Conservation (phyloP, 2,888 invertebrate species). For the Nezara viridula region DNA sequence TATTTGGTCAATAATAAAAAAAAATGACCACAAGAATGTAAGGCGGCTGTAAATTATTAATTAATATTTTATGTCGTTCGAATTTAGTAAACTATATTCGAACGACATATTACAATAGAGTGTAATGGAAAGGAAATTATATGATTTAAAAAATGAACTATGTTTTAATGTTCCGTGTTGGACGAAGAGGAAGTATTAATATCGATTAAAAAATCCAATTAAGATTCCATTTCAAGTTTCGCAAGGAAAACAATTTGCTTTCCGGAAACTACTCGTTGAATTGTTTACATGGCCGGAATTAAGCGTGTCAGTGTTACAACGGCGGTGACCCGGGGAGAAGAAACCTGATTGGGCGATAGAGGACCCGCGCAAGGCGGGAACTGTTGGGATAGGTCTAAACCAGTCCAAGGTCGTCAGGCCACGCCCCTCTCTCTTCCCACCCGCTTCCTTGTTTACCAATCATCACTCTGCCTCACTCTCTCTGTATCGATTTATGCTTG, state of each 20-base stretch:
- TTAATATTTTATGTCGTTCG: no score
- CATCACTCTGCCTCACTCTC: background rate
- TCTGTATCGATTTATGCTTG: background rate
- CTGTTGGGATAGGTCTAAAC: slow-evolving; percentile 42
- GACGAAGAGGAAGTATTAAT: no score
- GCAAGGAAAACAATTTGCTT: background rate
- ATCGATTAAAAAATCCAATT: background rate
- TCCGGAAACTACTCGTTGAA: background rate
- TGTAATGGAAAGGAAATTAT: no score
- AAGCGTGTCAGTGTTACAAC: slow-evolving; percentile 21
- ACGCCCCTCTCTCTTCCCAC: background rate
- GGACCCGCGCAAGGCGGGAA: slow-evolving; percentile 38
- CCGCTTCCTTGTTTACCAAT: slow-evolving; percentile 47
- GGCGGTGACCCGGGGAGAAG: background rate
- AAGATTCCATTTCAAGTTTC: background rate
- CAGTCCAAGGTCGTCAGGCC: background rate
- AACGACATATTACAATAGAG: no score
- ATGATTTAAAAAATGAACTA: background rate
- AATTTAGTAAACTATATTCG: no score
- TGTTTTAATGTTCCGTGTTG: background rate
- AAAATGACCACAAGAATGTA: no score
- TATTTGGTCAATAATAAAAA: no score
- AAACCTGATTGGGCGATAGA: slow-evolving; percentile 19
- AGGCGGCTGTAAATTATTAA: no score
- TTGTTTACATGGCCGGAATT: background rate